These are phyloP conservation scores for Galaxias olidus DNA, from an alignment of 2,797 vertebrate genomes.

Conservation along the genomic window DNA sequence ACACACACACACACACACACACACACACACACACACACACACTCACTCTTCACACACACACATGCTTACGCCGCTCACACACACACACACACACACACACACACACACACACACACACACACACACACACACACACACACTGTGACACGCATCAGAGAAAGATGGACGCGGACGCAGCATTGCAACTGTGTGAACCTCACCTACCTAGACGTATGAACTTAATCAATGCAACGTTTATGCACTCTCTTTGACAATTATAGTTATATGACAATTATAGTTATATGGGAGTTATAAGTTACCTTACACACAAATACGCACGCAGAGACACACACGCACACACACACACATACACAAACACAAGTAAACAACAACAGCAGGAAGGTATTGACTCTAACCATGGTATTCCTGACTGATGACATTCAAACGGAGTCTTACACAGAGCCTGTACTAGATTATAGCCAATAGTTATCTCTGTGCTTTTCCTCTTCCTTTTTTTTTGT, in stretches of 20 bases:
- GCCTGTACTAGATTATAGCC: conserved; percentile 36
- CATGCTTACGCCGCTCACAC: neutral
- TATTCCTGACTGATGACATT: no score
- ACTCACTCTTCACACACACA: no score
- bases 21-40: conserved; percentile 13
- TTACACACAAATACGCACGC: no score
- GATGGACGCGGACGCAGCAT: conserved; percentile 12
- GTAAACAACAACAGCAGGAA: conserved; percentile 41
- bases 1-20: conserved; percentile 17
- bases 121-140: conserved; percentile 14
- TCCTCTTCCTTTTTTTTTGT: conserved; percentile 48
- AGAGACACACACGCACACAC: conserved; percentile 29
- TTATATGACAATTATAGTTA: no score
- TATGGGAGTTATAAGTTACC: no score
- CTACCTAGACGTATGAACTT: no score
- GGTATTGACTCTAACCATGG: no score
- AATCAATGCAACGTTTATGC: no score
- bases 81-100: neutral
- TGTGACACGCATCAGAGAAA: conserved; percentile 26
- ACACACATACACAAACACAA: conserved; percentile 35
- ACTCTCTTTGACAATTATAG: no score
- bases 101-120: conserved; percentile 18
- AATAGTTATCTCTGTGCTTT: conserved; percentile 39
- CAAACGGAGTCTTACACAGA: no score
- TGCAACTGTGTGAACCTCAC: no score